These are phyloP conservation scores for Carlito syrichta DNA, from an alignment of 2,113 vertebrate species.

Conservation along the genomic window DNA sequence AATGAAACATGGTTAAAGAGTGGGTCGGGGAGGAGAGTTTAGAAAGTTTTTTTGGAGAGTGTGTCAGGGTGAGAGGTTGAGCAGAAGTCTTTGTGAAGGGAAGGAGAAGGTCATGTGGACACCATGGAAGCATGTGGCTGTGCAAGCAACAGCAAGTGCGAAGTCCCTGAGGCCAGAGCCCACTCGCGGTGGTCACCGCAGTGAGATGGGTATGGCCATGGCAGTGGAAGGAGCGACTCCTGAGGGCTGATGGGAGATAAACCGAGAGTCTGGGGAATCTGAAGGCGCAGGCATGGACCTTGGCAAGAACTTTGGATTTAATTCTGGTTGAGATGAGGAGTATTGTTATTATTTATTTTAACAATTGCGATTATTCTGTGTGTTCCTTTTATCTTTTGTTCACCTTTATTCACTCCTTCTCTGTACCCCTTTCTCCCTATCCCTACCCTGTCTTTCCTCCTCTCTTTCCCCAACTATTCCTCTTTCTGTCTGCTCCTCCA, in stretches of 20 bases:
- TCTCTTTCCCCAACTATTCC: neutral
- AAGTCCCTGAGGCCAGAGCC: neutral
- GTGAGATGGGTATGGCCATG: rapidly evolving
- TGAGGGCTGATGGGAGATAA: neutral
- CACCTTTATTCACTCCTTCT: neutral
- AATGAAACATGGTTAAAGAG: neutral
- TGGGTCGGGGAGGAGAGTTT: neutral
- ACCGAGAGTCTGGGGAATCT: neutral
- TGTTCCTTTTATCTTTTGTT: neutral
- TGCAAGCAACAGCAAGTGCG: neutral
- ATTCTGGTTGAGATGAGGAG: neutral
- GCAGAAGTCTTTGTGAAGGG: neutral
- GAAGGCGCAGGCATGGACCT: neutral
- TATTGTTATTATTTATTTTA: neutral
- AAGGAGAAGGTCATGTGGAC: neutral
- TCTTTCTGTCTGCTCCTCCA: neutral
- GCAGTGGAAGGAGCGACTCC: too few relatives aligned
- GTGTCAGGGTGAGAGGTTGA: neutral
- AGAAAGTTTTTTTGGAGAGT: neutral
- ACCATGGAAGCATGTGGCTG: too few relatives aligned
- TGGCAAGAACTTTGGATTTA: neutral
- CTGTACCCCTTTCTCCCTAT: neutral
- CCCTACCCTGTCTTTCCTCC: neutral
- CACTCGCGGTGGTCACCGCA: rapidly evolving
- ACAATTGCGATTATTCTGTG: neutral